Base-by-base conservation (phyloP, 2,888 invertebrate genomes). In the Spisula solida region DNA sequence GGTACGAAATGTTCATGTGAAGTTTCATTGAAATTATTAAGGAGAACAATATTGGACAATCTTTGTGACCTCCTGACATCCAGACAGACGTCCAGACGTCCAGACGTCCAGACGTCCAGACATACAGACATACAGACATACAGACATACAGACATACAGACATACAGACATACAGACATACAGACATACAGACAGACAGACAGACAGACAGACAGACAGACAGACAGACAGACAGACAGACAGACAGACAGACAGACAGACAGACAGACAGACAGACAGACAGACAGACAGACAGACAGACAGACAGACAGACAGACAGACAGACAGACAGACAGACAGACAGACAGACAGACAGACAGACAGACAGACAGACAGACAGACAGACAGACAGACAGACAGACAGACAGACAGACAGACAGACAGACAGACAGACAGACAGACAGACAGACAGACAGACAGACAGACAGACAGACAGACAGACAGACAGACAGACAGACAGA, bases 191-290 rank as follows among this genome's bases (percentile, higher is more conserved):
- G 75, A 75, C 75, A 18, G 75, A 75, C 31, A 18, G 75, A 75
- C 75, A 18, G 31, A 29, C 75, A 18, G 75, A 75, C 75, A 75
- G 75, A 75, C 75, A 75, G 75, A 75, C 75, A 75, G 75, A 75
- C 75, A 25, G 75, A 29, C 75, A 75, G 75, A 75, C 75, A 25
- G 75, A 29, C 75, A 75, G 75, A 75, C 75, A 75, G 75, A 25
- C 75, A 75, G 75, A 75, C 75, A 18, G 75, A 75, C 75, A 18
- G 75, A 75, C 75, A 18, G 75, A 75, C 75, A 18, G 75, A 75
- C 75, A 18, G 75, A 75, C 75, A 18, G 75, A 75, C 75, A 18
- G 75, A 75, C 75, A 18, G 75, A 75, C 75, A 18, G 75, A 75
- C 75, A 18, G 75, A 75, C 75, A 18, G 75, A 75, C 75, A 18